Base-by-base conservation (phyloP, 2,797 vertebrate species). In the Propithecus perrieri region DNA sequence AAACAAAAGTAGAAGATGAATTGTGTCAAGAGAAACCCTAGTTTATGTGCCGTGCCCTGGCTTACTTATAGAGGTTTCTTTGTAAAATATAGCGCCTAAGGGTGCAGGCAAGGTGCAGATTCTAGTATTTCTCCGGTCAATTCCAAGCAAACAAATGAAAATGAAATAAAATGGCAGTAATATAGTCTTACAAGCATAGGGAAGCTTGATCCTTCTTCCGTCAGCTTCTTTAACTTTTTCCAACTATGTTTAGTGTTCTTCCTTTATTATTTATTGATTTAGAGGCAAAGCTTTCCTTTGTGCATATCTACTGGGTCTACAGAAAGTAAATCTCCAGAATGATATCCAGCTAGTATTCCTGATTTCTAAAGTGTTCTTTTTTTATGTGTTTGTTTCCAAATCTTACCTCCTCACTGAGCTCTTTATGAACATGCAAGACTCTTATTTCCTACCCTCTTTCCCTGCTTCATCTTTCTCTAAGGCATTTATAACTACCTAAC, bases 1-100 rank as follows among this genome's bases (percentile, higher is more conserved):
- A 96, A 97, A 95, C 43, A 95, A 55, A 84, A 89, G 76, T 38
- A 89, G 48, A 78, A 96, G 94, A 97, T 88, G 3, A 96, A 96
- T 41, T 15, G 0, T 89, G n/a, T 89, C 63, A 96, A 85, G 79
- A 97, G 67, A 96, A 98, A 91, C 0, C 0, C 0, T 43, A 80
- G 57, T 81, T 92, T 92, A 81, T 95, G 57, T 91, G 13, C 30
- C 78, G 26, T 85, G 50, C 75, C 81, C 74, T 71, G 38, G 57
- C 57, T 92, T 79, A 55, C 65, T 85, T 69, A 38, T 10, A 97
- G 72, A 97, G 46, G 33, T 72, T 95, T 78, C 71, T 83, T 85
- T 97, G 48, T 69, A 91, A 95, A 96, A 59, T 46, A 88, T 4
- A 89, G 74, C 75, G 95, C 94, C 95, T 88, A 72, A 89, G 84